A percentile compares a stretch with the other conserved stretches of the same genome.
These are phyloP conservation scores for Poicephalus meyeri DNA, from an alignment of 2,113 vertebrate species.

Conservation along the genomic window DNA sequence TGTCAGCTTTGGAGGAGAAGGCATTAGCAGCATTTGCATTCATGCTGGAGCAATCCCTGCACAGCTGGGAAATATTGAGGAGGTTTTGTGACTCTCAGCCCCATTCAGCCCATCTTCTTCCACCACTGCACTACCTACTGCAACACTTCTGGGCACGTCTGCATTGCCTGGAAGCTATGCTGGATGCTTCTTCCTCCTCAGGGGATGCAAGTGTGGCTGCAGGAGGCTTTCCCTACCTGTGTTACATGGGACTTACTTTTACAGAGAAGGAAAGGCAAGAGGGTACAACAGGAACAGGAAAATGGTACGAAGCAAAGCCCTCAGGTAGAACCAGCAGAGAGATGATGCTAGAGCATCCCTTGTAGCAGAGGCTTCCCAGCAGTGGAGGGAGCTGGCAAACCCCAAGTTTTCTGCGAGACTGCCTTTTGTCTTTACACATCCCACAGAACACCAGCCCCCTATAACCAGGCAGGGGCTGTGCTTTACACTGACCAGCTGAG, in stretches of 20 bases:
- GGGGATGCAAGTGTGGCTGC: not conserved
- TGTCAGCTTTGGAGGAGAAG: slow-evolving; percentile 69
- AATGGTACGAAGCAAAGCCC: not conserved
- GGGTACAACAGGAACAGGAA: not conserved
- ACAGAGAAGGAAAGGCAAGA: not conserved
- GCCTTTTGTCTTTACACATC: not conserved
- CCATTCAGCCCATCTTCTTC: not conserved
- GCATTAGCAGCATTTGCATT: slow-evolving; percentile 66
- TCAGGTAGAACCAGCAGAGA: rapidly evolving
- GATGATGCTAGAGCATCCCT: not conserved
- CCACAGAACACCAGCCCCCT: not conserved
- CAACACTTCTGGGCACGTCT: not conserved
- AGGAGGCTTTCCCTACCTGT: not conserved
- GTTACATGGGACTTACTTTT: not conserved
- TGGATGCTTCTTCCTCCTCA: not conserved
- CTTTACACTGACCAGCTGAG: not conserved
- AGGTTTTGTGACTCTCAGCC: not conserved
- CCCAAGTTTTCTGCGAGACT: not conserved
- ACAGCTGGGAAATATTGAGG: slow-evolving; percentile 55
- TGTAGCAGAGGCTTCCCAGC: rapidly evolving
- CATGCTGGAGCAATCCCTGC: not conserved
- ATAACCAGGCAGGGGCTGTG: not conserved
- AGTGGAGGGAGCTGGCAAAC: not conserved
- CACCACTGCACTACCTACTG: rapidly evolving
- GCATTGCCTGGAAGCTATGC: not conserved